A percentile compares a stretch with the other conserved stretches of the same genome.
Conservation (phyloP, 2,888 invertebrate genomes). For the Microplitis manilae region DNA sequence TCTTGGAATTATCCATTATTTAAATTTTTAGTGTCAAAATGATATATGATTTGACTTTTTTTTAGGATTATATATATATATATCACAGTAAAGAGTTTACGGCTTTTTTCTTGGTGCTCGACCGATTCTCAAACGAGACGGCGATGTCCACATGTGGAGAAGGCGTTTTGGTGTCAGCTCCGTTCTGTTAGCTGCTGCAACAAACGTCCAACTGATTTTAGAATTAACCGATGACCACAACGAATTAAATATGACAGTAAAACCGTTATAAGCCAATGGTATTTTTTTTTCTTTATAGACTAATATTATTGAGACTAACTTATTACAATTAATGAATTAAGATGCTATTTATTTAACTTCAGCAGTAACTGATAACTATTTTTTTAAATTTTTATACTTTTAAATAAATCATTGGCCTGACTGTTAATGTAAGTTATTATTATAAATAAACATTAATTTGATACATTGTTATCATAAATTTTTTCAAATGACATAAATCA, state of each 20-base stretch:
- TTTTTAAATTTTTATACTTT: too few species aligned
- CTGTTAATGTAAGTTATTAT: too few species aligned
- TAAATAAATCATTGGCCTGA: too few species aligned
- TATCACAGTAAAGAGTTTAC: slow-evolving; percentile 29
- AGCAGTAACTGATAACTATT: too few species aligned
- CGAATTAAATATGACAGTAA: slow-evolving; percentile 18
- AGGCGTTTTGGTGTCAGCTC: slow-evolving; percentile 67
- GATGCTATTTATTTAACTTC: too few species aligned
- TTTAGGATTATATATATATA: not conserved
- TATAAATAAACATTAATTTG: too few species aligned
- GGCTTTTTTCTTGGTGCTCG: slow-evolving; percentile 71
- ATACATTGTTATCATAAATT: too few species aligned
- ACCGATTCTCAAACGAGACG: slow-evolving; percentile 70
- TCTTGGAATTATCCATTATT: slow-evolving; percentile 29
- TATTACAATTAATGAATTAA: not conserved
- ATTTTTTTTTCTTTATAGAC: not conserved
- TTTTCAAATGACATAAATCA: not conserved
- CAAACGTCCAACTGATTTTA: slow-evolving; percentile 41
- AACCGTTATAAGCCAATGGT: slow-evolving; percentile 3
- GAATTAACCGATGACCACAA: not conserved
- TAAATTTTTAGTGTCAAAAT: slow-evolving; percentile 11
- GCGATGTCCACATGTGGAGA: slow-evolving; percentile 72
- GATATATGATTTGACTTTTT: not conserved
- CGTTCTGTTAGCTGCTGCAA: slow-evolving; percentile 66
- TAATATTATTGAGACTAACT: not conserved